phyloP scores from a whole-genome alignment of 2,797 vertebrate species.

The Heteromormyrus szaboi region DNA sequence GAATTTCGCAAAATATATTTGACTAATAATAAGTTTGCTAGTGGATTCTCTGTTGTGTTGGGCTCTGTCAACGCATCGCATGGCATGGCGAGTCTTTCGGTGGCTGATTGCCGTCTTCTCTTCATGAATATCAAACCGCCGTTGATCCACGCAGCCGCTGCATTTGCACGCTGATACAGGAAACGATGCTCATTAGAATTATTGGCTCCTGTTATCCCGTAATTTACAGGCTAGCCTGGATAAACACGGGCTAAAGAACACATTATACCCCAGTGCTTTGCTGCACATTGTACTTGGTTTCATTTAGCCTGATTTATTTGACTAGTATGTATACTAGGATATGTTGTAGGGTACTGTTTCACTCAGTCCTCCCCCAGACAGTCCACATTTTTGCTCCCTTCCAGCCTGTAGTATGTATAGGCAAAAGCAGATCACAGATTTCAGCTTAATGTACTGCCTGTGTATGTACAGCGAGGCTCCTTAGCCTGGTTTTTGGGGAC shows the following conservation, averaged over 20 bases:
- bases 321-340: background rate
- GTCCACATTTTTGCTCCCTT: background rate
- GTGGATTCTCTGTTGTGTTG: background rate
- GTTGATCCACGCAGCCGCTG: background rate
- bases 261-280: background rate
- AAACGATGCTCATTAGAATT: constrained; percentile 15
- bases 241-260: background rate
- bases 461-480: background rate
- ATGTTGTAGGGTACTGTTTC: background rate
- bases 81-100: background rate
- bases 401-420: background rate
- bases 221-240: background rate
- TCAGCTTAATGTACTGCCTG: background rate
- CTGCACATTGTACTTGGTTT: background rate
- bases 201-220: background rate
- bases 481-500: background rate
- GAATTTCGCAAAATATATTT: background rate
- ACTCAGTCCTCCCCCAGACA: background rate
- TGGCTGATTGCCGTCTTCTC: background rate
- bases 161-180: background rate
- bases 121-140: constrained; percentile 11
- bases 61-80: background rate
- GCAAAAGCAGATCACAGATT: background rate
- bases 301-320: background rate
- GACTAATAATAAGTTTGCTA: background rate